Base-by-base conservation (phyloP, 2,113 vertebrate genomes). In the Chaetops frenatus region DNA sequence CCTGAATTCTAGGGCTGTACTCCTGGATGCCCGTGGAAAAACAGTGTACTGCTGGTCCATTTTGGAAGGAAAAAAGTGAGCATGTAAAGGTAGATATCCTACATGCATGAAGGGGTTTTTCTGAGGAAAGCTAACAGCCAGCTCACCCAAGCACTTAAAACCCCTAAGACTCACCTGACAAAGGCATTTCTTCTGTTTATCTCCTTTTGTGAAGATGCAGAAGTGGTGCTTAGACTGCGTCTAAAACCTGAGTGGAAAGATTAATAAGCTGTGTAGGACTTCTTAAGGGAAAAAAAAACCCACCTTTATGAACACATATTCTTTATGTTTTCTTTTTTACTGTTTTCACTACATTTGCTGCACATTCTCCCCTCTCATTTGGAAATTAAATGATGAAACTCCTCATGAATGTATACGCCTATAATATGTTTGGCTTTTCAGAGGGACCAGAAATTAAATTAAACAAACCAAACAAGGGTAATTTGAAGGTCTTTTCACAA, bases 141-240 rank as follows among this genome's bases (percentile, higher is more conserved):
- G 67, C 24, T 67, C 47, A 78, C 35, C 6, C 33, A 62, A 45
- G 22, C 62, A 28, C 29, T 82, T 71, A 20, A 60, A 90, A 65
- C 47, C 51, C 10, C 0, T 65, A 44, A 56, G 87, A 96, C 98
- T 94, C 93, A 99, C 99, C 99, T 99, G 96, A 92, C 96, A 80
- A 98, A 98, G 15, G 98, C 97, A 89, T 98, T 98, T 97, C 97
- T 99, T 90, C 98, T 98, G 95, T 96, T 98, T n/a, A 97, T 96
- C 90, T 99, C 99, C 95, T 98, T 99, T 17, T 98, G 98, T 27
- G 98, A 96, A 70, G 98, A 98, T 70, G 98, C 98, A 23, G 98
- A 98, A 36, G 98, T 99, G 35, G 98, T 99, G 96, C 99, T 99
- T 90, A 98, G 98, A 83, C 99, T 99, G 94, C 99, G 98, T 53